Evolutionary conservation across 1,140 invertebrate genomes (phyloP).

Genomic region (Bilobella aurantiaca): DNA sequence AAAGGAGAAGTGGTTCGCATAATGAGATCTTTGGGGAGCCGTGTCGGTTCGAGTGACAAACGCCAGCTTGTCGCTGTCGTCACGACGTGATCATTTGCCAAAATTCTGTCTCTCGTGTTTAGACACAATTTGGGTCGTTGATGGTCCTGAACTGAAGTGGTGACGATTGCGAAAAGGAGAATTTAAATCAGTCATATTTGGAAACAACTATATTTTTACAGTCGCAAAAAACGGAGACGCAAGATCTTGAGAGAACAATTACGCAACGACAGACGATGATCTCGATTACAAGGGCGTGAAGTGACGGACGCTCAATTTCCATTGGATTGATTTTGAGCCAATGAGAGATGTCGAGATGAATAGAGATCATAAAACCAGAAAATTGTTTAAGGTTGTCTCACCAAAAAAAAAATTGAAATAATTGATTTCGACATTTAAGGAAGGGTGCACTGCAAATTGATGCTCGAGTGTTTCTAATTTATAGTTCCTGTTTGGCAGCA

Average conservation of each 20-base stretch:
- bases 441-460: no score
- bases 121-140: neutral
- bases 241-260: neutral
- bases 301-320: no score
- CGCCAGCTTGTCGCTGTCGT: neutral
- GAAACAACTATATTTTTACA: neutral
- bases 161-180: neutral
- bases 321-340: neutral
- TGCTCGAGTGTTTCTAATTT: no score
- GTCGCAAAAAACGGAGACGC: neutral
- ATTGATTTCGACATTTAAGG: neutral
- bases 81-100: neutral
- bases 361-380: neutral
- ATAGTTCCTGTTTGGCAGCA: no score
- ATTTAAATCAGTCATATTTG: neutral
- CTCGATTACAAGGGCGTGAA: neutral
- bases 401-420: neutral
- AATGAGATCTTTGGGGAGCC: neutral
- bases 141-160: neutral
- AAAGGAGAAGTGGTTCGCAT: no score
- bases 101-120: neutral
- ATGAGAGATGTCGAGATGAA: neutral
- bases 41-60: no score
- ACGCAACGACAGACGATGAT: neutral
- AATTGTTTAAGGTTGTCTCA: neutral